Evolutionary conservation across 2,797 vertebrate species (phyloP), one percentile per base, ranked within the genome.

Genomic region (Sebastes oblongus): DNA sequence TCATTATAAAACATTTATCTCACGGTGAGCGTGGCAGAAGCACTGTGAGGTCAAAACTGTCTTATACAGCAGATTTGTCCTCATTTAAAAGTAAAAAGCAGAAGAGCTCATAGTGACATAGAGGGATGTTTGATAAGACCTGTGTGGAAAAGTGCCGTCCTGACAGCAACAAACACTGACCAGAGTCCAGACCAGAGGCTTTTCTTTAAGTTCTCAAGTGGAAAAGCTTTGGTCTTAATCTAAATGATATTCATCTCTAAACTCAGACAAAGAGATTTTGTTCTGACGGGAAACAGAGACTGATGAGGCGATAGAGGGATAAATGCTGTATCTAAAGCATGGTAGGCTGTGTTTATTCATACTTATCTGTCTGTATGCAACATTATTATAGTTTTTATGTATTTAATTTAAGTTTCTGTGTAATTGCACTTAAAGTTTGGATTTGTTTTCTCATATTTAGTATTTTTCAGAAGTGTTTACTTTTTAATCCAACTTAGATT

Each of bases 201-300:
- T 84, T 62, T 60, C 42, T 78, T 77, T 39, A 73, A 74, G 56
- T 22, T 14, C 7, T 60, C 42, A 66, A 81, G 84, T 75, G 34
- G 69, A 76, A 39, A 42, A 62, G 46, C 86, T 88, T 85, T 88
- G 39, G 84, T 88, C 12, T 72, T 32, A 65, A 81, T 79, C 69
- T 68, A 65, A 85, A 81, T 78, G 4, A 72, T n/a, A 56, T 64
- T 84, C 9, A 36, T 34, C 7, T 10, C 30, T 65, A 66, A 59
- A 72, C 32, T 66, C 56, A 32, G 46, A 59, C n/a, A 62, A 74
- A 72, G 39, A 69, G 61, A 42, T 29, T 72, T 68, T 55, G 0
- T 25, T 25, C n/a, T 82, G 80, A 88, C 3, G 55, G 59, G 61
- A 87, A 89, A 75, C 75, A 88, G 75, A 75, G 27, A 72, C 66